These are phyloP conservation scores for Zaprionus davidi DNA, from an alignment of 1,140 invertebrate species.

Conservation along the genomic window DNA sequence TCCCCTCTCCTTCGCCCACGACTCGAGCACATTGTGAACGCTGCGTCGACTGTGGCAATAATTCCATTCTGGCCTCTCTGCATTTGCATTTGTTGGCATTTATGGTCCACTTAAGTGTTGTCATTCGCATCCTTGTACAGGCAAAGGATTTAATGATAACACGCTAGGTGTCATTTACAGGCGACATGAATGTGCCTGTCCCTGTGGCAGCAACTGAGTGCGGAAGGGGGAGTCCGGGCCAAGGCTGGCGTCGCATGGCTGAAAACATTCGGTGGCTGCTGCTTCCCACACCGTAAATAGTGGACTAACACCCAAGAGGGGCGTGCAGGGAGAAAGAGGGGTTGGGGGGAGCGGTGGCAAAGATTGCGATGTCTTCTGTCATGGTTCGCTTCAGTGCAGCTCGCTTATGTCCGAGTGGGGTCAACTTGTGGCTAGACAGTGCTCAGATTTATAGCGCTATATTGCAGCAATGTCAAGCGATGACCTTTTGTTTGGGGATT, in stretches of 20 bases:
- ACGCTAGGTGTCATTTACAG: slow-evolving; percentile 74
- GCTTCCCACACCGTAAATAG: slow-evolving; percentile 1
- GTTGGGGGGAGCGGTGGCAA: background rate
- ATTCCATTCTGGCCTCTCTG: slow-evolving; percentile 59
- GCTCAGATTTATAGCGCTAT: slow-evolving; percentile 60
- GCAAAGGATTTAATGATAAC: slow-evolving; percentile 70
- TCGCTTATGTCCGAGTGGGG: slow-evolving; percentile 18
- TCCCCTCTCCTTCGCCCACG: background rate
- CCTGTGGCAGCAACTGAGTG: slow-evolving; percentile 3
- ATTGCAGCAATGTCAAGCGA: slow-evolving; percentile 30
- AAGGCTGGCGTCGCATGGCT: background rate
- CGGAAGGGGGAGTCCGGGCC: background rate
- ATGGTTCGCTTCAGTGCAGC: slow-evolving; percentile 10
- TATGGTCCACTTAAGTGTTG: slow-evolving; percentile 78
- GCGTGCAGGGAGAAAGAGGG: background rate
- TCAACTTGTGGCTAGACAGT: slow-evolving; percentile 45
- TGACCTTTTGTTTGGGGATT: slow-evolving; percentile 22
- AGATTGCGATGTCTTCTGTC: slow-evolving; percentile 9
- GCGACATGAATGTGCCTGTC: slow-evolving; percentile 34
- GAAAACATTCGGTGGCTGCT: background rate
- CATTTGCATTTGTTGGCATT: slow-evolving; percentile 80
- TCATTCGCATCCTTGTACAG: slow-evolving; percentile 51
- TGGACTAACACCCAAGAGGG: background rate
- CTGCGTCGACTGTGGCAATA: slow-evolving; percentile 58
- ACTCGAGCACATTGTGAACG: slow-evolving; percentile 17